Percentiles rank a stretch among this genome's conserved stretches.
Evolutionary conservation across 2,797 vertebrate genomes (phyloP).

Genomic region (Pipistrellus kuhlii): DNA sequence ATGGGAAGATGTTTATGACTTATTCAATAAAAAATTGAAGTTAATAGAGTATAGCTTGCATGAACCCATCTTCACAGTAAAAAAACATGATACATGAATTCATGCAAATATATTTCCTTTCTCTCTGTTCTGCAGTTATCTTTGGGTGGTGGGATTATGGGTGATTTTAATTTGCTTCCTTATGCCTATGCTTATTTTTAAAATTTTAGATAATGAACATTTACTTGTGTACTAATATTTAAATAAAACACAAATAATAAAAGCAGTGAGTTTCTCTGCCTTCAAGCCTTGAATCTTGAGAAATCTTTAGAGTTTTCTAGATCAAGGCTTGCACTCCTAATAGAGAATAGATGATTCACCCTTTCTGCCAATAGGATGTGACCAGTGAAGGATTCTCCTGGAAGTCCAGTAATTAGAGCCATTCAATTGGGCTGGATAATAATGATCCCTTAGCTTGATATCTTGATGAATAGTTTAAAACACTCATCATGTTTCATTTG

Average conservation of each 20-base stretch:
- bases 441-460: background rate
- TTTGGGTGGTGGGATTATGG: background rate
- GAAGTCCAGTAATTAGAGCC: background rate
- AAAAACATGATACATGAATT: background rate
- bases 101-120: background rate
- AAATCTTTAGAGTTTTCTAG: background rate
- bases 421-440: background rate
- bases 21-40: background rate
- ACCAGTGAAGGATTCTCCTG: background rate
- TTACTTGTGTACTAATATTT: conserved; percentile 2
- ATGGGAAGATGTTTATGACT: background rate
- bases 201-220: background rate
- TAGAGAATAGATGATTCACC: background rate
- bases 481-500: background rate
- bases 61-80: background rate
- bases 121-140: background rate
- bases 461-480: background rate
- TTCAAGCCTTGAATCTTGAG: background rate
- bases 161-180: background rate
- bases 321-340: background rate
- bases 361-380: background rate
- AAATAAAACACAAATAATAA: background rate
- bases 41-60: background rate
- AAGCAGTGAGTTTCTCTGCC: background rate
- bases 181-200: background rate